Percentiles rank a stretch among this genome's conserved stretches.
Evolutionary conservation across 2,113 vertebrate genomes (phyloP).

Genomic region (Sylvilagus bachmani): DNA sequence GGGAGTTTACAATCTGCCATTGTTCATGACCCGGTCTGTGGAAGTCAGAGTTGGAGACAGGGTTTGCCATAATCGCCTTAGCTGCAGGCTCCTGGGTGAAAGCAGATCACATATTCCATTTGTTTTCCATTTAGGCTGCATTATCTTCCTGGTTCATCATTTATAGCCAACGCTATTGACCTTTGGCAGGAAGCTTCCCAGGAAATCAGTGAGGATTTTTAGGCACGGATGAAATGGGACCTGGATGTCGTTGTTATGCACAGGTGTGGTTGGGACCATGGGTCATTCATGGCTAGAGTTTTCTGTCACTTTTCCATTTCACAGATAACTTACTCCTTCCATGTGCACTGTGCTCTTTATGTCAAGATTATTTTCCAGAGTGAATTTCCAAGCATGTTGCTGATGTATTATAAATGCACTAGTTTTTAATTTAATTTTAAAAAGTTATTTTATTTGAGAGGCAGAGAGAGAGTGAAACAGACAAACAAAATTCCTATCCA

Average conservation of each 20-base stretch:
- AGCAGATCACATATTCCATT: too few relatives aligned
- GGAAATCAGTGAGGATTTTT: background rate
- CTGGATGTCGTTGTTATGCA: background rate
- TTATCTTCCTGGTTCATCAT: background rate
- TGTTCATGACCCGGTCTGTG: too few relatives aligned
- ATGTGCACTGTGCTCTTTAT: conserved; percentile 7
- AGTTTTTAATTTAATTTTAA: too few relatives aligned
- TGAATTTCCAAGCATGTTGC: background rate
- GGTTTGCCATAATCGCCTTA: background rate
- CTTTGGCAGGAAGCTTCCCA: background rate
- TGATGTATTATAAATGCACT: background rate
- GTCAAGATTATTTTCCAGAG: background rate
- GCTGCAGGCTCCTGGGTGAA: too few relatives aligned
- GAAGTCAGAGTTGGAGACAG: background rate
- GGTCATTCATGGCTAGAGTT: background rate
- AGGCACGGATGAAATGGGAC: background rate
- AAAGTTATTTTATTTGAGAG: too few relatives aligned
- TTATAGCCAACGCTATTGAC: background rate
- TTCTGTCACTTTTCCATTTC: background rate
- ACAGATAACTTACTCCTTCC: background rate
- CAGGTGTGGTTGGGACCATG: background rate
- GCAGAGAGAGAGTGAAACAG: too few relatives aligned
- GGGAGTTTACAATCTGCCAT: background rate
- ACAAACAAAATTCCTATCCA: too few relatives aligned
- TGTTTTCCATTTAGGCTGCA: background rate